phyloP scores from a whole-genome alignment of 2,797 vertebrate genomes.

The Paratrypauchen microcephalus region DNA sequence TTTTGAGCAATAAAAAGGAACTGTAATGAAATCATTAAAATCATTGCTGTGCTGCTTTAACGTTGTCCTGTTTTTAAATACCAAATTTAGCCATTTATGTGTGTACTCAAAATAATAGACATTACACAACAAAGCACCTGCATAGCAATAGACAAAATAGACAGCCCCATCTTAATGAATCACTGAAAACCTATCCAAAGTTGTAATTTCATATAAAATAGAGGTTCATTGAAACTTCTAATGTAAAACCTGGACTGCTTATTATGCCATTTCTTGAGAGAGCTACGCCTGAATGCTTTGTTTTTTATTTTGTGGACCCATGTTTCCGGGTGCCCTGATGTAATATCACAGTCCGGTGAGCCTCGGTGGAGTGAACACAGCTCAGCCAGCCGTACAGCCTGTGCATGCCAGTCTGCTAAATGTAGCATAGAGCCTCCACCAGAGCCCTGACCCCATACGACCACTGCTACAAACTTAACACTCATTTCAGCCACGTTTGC shows the following conservation, averaged over 20 bases:
- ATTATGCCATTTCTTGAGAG: slow-evolving; percentile 22
- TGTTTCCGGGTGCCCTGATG: slow-evolving; percentile 43
- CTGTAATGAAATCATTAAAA: no score
- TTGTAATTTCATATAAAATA: not conserved
- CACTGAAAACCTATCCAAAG: not conserved
- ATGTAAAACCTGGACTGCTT: slow-evolving; percentile 5
- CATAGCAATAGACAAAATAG: not conserved
- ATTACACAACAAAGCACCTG: not conserved
- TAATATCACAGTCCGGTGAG: slow-evolving; percentile 50
- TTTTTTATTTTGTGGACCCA: slow-evolving; percentile 36
- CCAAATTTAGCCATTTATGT: no score
- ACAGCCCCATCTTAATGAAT: not conserved
- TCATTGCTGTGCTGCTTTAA: no score
- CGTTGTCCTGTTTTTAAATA: no score
- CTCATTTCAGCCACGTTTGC: not conserved
- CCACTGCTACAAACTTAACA: slow-evolving; percentile 30
- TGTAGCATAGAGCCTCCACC: slow-evolving; percentile 62
- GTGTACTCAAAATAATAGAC: not conserved
- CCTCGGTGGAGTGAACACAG: slow-evolving; percentile 57
- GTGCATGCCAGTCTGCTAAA: slow-evolving; percentile 64
- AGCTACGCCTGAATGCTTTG: slow-evolving; percentile 38
- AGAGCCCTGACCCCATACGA: slow-evolving; percentile 46
- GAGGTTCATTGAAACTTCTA: slow-evolving; percentile 14
- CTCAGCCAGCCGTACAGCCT: slow-evolving; percentile 57
- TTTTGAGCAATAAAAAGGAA: no score